These are phyloP conservation scores for Monochamus alternatus DNA, from an alignment of 2,888 invertebrate species.

Conservation along the genomic window DNA sequence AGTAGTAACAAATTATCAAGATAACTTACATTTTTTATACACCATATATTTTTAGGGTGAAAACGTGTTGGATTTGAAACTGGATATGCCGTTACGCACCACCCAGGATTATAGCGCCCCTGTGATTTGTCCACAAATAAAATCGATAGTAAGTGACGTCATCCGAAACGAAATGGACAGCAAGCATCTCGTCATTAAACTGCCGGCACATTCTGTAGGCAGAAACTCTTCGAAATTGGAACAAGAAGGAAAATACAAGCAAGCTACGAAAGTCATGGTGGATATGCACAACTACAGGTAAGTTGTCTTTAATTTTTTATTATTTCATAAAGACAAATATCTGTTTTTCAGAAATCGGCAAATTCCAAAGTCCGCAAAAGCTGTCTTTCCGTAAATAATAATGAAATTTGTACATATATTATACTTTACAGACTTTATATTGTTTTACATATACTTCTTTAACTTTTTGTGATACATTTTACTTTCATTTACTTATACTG, in stretches of 20 bases:
- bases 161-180: constrained; percentile 70
- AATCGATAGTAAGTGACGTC: constrained; percentile 78
- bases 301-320: constrained; percentile 34
- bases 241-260: constrained; percentile 69
- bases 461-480: constrained; percentile 32
- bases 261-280: constrained; percentile 66
- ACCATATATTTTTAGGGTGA: constrained; percentile 70
- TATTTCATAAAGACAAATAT: neutral
- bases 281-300: constrained; percentile 68
- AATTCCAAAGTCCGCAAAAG: constrained; percentile 63
- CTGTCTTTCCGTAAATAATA: constrained; percentile 54
- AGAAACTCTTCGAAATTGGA: constrained; percentile 67
- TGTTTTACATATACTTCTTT: constrained; percentile 32
- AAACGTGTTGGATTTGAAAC: constrained; percentile 82
- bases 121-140: constrained; percentile 80
- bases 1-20: constrained; percentile 55
- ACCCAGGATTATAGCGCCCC: constrained; percentile 84
- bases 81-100: constrained; percentile 84
- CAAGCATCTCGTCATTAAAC: constrained; percentile 65
- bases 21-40: constrained; percentile 6
- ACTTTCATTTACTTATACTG: constrained; percentile 24
- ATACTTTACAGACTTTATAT: constrained; percentile 19
- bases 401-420: constrained; percentile 19
- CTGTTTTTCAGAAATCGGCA: constrained; percentile 61
- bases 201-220: constrained; percentile 66